Conservation (phyloP, 2,113 vertebrate genomes). For the Daubentonia madagascariensis region DNA sequence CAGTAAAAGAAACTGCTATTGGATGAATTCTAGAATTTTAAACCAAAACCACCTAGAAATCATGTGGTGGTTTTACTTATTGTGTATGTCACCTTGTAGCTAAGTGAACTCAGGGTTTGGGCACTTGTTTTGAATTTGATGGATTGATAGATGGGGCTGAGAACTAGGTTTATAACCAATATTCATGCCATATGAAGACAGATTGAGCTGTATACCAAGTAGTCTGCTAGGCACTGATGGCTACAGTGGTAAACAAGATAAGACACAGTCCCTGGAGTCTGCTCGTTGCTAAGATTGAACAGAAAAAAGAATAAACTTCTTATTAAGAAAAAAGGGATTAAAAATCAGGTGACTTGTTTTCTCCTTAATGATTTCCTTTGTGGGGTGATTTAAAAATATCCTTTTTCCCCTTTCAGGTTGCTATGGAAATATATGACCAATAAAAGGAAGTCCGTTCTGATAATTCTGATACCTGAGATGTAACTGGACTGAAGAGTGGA, state of each 20-base stretch:
- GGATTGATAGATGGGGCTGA: neutral
- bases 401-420: constrained; percentile 68
- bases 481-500: constrained; percentile 65
- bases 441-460: constrained; percentile 68
- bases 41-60: neutral
- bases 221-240: neutral
- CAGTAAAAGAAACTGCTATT: constrained; percentile 32
- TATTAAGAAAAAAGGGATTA: constrained; percentile 64
- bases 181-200: constrained; percentile 23
- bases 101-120: neutral
- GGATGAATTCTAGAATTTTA: constrained; percentile 25
- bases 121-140: constrained; percentile 50
- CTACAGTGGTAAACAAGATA: constrained; percentile 57
- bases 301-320: constrained; percentile 56
- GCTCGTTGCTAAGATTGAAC: constrained; percentile 52
- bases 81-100: neutral
- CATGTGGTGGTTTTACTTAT: constrained; percentile 27
- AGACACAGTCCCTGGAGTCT: constrained; percentile 48
- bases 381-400: constrained; percentile 67
- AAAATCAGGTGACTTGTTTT: constrained; percentile 64
- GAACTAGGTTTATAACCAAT: constrained; percentile 4
- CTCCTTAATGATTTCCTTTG: constrained; percentile 72
- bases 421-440: constrained; percentile 72
- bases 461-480: constrained; percentile 72
- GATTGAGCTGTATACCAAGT: neutral